Evolutionary conservation across 1,140 invertebrate species (phyloP), one percentile per base, ranked within the genome.

Genomic region (Cardiocondyla obscurior): DNA sequence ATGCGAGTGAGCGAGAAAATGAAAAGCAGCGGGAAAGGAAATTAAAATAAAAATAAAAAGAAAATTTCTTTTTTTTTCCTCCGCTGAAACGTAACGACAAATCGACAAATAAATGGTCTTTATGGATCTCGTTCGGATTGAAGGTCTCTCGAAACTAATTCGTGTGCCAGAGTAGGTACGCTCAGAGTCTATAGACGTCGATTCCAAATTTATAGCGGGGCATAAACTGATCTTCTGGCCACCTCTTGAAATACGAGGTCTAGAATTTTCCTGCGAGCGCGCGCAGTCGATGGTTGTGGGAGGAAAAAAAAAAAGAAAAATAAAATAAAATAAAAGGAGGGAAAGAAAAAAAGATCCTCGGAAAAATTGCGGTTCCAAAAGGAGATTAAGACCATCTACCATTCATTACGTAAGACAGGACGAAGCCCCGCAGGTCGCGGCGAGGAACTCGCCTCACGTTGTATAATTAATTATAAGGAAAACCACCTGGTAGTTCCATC

Each of bases 401-500:
- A 81, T 81, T 73, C 69, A 81, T 81, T 81, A 73, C 42, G 39
- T 81, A 81, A 72, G 77, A 81, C 69, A 72, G 62, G 74, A 53
- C 74, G 74, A 79, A 79, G 74, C 74, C 74, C 39, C 28, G 39
- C 39, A 49, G 65, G 77, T 73, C 67, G 77, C 67, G 28, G 77
- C 39, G 65, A 81, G 77, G 39, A 73, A 72, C 67, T 81, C 39
- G 51, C 53, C 53, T 81, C 77, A 81, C 85, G 81, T 69, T 69
- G 81, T 86, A 83, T 87, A 87, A 87, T 87, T 87, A 86, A 87
- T 87, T 85, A 69, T 82, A 81, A 83, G 81, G 81, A 86, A 73
- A 79, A 82, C 65, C 82, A 84, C 30, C 77, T 70, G 77, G 51
- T 70, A 73, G 69, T 79, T 53, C 67, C 81, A 60, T 83, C 58